A percentile compares a stretch with the other conserved stretches of the same genome.
These are phyloP conservation scores for Notechis scutatus DNA, from an alignment of 2,113 vertebrate species.

Conservation along the genomic window DNA sequence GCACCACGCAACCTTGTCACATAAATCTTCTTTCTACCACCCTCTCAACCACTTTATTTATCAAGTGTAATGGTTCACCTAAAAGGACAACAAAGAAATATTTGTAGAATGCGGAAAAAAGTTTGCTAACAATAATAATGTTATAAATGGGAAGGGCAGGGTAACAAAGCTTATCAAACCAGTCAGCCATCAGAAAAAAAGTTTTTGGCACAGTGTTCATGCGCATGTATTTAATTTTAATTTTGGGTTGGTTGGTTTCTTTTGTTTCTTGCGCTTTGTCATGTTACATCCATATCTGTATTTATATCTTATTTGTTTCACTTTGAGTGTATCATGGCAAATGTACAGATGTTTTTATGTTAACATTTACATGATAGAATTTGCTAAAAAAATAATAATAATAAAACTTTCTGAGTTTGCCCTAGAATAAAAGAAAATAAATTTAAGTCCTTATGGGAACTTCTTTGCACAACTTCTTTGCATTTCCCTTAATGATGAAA, in stretches of 20 bases:
- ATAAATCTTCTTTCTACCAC: constrained; percentile 55
- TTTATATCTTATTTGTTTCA: constrained; percentile 90
- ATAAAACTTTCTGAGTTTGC: constrained; percentile 82
- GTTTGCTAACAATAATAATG: constrained; percentile 63
- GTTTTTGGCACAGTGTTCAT: constrained; percentile 75
- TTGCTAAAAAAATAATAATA: constrained; percentile 88
- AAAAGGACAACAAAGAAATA: constrained; percentile 66
- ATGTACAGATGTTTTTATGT: constrained; percentile 91
- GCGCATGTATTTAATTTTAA: constrained; percentile 75
- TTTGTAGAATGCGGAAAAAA: constrained; percentile 68
- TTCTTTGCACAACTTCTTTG: neutral
- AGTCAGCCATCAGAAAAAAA: constrained; percentile 56
- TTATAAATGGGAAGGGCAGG: constrained; percentile 65
- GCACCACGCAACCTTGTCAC: constrained; percentile 62
- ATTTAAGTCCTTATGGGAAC: constrained; percentile 38
- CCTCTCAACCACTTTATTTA: constrained; percentile 68
- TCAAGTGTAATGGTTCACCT: constrained; percentile 62
- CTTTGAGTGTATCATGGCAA: constrained; percentile 83
- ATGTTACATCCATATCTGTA: constrained; percentile 88
- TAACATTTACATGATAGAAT: constrained; percentile 93
- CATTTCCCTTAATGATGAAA: neutral
- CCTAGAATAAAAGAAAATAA: constrained; percentile 80
- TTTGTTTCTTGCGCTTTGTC: constrained; percentile 69
- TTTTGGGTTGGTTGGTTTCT: constrained; percentile 18
- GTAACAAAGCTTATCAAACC: constrained; percentile 46